Percentiles rank a stretch among this genome's conserved stretches.
Evolutionary conservation across 2,797 vertebrate species (phyloP).

Genomic region (Garrulus glandarius): DNA sequence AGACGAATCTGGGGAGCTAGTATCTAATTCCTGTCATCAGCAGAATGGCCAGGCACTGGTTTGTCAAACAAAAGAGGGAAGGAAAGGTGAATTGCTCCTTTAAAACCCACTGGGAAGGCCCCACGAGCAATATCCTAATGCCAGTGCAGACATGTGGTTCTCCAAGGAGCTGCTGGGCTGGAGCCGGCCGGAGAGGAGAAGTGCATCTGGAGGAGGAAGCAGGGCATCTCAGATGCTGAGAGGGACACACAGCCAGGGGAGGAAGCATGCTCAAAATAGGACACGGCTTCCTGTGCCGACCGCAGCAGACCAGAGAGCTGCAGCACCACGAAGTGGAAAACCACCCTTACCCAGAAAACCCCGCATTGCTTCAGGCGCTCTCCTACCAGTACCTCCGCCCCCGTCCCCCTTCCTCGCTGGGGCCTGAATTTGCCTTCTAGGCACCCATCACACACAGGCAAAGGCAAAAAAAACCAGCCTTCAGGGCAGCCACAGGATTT

Average conservation of each 20-base stretch:
- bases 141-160: fast-evolving
- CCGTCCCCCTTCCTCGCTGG: neutral
- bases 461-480: neutral
- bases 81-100: neutral
- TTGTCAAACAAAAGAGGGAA: neutral
- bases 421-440: neutral
- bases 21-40: neutral
- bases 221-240: neutral
- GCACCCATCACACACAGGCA: neutral
- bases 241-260: neutral
- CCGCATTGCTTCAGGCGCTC: neutral
- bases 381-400: neutral
- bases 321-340: constrained; percentile 22
- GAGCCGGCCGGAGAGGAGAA: neutral
- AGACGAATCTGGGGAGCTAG: neutral
- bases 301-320: neutral
- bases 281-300: neutral
- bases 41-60: neutral
- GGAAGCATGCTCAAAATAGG: constrained; percentile 27
- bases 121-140: neutral
- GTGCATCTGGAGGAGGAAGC: neutral
- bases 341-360: constrained; percentile 29
- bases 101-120: neutral
- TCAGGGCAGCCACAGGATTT: neutral
- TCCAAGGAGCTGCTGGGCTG: neutral